A percentile compares a stretch with the other conserved stretches of the same genome.
phyloP scores from a whole-genome alignment of 2,888 invertebrate species.

The Oscheius sp. region DNA sequence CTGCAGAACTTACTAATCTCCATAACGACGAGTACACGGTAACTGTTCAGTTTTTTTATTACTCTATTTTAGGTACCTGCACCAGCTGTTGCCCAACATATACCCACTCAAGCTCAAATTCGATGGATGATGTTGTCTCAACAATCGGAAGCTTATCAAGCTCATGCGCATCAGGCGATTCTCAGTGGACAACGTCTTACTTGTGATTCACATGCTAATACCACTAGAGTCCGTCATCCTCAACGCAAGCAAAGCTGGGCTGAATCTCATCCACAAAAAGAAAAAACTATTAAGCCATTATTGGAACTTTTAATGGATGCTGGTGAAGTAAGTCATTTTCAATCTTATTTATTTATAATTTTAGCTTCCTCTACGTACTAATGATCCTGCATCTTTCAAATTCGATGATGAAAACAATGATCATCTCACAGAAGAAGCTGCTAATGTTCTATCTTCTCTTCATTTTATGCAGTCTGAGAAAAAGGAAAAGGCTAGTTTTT shows the following conservation, averaged over 20 bases:
- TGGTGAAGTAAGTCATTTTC: background rate
- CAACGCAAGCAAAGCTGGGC: background rate
- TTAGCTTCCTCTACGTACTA: background rate
- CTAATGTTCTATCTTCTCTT: too few relatives aligned
- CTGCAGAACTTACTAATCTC: background rate
- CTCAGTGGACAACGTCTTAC: constrained; percentile 7
- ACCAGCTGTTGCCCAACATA: background rate
- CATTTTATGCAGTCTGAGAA: too few relatives aligned
- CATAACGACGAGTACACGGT: background rate
- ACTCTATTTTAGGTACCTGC: background rate
- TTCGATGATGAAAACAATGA: too few relatives aligned
- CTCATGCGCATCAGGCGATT: background rate
- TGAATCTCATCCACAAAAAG: background rate
- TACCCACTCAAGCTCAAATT: constrained; percentile 15
- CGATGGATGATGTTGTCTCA: constrained; percentile 15
- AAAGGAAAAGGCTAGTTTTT: too few relatives aligned
- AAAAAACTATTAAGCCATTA: background rate
- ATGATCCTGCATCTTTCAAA: background rate
- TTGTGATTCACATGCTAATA: background rate
- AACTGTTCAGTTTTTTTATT: background rate
- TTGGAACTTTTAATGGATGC: background rate
- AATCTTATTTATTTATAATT: background rate
- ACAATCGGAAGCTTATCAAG: background rate
- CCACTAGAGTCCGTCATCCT: background rate
- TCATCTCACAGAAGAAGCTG: too few relatives aligned